Conservation (phyloP, 2,113 vertebrate genomes). For the Psilopsiagon aurifrons region DNA sequence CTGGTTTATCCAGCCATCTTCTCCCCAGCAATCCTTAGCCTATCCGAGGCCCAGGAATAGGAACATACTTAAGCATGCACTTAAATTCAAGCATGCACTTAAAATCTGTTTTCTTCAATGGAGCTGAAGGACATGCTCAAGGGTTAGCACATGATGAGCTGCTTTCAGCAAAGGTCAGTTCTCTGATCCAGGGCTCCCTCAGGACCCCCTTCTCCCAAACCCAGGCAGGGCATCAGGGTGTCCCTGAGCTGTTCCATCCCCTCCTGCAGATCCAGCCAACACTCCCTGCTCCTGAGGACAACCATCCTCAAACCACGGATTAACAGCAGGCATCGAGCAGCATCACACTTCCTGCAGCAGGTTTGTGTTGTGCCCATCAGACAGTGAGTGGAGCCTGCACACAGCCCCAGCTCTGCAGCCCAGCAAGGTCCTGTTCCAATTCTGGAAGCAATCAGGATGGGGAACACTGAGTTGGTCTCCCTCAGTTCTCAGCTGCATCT, state of each 20-base stretch:
- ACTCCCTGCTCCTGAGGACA: neutral
- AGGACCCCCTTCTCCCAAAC: neutral
- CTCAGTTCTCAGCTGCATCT: neutral
- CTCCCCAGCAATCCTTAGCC: neutral
- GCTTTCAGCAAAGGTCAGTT: neutral
- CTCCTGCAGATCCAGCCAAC: neutral
- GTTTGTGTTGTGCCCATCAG: neutral
- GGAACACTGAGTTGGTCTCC: neutral
- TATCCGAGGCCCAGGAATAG: accelerated
- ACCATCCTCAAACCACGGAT: neutral
- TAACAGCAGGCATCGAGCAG: neutral
- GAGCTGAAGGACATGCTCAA: neutral
- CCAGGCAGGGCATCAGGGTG: neutral
- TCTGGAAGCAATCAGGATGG: neutral
- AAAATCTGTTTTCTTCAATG: neutral
- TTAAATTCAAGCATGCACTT: slow-evolving; percentile 3
- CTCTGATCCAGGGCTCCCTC: neutral
- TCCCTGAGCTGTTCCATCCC: neutral
- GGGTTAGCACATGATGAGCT: neutral
- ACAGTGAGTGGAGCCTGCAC: neutral
- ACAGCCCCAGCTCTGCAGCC: neutral
- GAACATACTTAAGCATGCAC: neutral
- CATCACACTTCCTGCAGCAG: accelerated
- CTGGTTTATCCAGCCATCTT: neutral
- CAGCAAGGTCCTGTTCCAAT: neutral